Percentiles rank a stretch among this genome's conserved stretches.
These are phyloP conservation scores for Mythimna albipuncta DNA, from an alignment of 2,888 invertebrate species.

Conservation along the genomic window DNA sequence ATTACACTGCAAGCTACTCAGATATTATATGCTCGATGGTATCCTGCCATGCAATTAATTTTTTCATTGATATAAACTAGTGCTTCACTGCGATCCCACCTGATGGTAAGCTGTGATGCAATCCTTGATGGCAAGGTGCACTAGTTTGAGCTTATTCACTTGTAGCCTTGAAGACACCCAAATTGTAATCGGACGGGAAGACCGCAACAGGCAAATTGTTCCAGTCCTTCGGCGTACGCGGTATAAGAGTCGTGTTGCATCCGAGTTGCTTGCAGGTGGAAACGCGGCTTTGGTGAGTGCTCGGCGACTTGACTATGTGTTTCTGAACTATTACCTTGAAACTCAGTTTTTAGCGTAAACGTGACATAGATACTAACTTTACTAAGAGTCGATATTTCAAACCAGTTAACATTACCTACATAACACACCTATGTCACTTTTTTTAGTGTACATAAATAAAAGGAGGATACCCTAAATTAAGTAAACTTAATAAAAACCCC, in stretches of 20 bases:
- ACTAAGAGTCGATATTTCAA: neutral
- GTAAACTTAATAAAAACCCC: conserved; percentile 5
- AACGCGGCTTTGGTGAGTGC: neutral
- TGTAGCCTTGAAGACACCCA: no score
- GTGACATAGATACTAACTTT: neutral
- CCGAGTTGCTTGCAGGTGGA: neutral
- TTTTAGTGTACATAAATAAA: conserved; percentile 2
- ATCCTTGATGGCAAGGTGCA: no score
- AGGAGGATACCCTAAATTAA: neutral
- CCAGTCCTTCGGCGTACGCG: no score
- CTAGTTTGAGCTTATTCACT: no score
- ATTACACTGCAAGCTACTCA: neutral
- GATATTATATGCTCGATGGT: no score
- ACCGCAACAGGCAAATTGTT: no score
- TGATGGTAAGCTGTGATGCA: no score
- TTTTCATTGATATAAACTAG: neutral
- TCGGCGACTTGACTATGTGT: neutral
- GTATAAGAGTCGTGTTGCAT: neutral
- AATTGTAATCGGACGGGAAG: no score
- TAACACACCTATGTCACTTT: neutral
- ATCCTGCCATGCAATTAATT: neutral
- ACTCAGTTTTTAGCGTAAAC: conserved; percentile 1
- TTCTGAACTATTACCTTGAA: neutral
- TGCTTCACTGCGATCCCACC: no score
- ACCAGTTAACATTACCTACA: neutral